A percentile compares a stretch with the other conserved stretches of the same genome.
These are phyloP conservation scores for Perdix hodgsoniae DNA, from an alignment of 2,797 vertebrate genomes.

Conservation along the genomic window DNA sequence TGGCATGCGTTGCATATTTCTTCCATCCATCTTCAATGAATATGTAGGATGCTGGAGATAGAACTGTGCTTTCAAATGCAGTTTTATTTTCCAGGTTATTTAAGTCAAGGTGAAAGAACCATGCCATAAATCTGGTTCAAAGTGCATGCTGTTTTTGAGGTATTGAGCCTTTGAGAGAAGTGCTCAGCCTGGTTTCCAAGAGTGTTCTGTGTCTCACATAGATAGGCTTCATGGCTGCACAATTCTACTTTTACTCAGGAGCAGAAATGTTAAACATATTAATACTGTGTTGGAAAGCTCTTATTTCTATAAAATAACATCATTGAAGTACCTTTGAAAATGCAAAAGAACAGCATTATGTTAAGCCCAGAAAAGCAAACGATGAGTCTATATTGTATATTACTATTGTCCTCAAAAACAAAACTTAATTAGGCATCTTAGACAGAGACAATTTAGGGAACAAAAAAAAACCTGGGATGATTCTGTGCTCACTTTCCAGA, in stretches of 20 bases:
- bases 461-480: neutral
- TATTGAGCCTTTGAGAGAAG: neutral
- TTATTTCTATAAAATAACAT: neutral
- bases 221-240: neutral
- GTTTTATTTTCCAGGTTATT: neutral
- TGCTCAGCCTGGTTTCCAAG: neutral
- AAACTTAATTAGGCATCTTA: neutral
- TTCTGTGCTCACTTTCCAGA: neutral
- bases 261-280: neutral
- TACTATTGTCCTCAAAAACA: neutral
- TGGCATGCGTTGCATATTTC: neutral
- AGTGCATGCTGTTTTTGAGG: rapidly evolving
- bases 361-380: neutral
- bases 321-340: neutral
- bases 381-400: neutral
- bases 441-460: neutral
- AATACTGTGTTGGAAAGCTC: neutral
- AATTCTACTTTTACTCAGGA: neutral
- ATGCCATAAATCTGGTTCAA: neutral
- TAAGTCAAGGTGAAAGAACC: neutral
- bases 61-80: neutral
- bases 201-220: neutral
- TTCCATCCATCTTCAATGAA: neutral
- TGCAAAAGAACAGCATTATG: neutral
- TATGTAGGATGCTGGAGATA: neutral